phyloP scores from a whole-genome alignment of 2,888 invertebrate species.

The Galeruca laticollis region DNA sequence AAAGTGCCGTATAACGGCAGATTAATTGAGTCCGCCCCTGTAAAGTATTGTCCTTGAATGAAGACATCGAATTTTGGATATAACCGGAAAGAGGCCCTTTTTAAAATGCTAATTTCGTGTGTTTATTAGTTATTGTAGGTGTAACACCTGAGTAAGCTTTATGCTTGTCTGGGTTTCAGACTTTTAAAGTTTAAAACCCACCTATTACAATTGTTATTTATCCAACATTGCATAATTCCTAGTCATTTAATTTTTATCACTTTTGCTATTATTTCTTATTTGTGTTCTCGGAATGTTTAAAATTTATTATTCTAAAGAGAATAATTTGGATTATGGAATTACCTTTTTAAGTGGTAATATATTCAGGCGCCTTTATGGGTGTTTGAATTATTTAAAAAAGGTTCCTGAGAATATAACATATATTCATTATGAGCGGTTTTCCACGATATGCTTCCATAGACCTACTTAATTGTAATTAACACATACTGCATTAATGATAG shows the following conservation, averaged over 20 bases:
- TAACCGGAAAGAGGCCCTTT: conserved; percentile 47
- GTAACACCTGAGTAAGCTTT: conserved; percentile 39
- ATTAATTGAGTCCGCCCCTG: conserved; percentile 5
- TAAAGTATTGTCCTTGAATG: conserved; percentile 35
- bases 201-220: conserved; percentile 29
- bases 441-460: background rate
- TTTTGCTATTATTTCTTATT: conserved; percentile 16
- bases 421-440: background rate
- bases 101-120: conserved; percentile 43
- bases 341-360: conserved; percentile 7
- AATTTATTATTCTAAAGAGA: conserved; percentile 2
- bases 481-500: no score
- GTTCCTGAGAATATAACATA: background rate
- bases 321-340: background rate
- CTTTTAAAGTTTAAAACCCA: conserved; percentile 43
- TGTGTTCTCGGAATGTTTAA: background rate
- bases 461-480: background rate
- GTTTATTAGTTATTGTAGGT: conserved; percentile 38
- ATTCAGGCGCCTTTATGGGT: background rate
- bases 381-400: conserved; percentile 11
- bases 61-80: conserved; percentile 32
- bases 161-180: conserved; percentile 41
- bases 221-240: conserved; percentile 27
- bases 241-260: conserved; percentile 26
- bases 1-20: no score